These are phyloP conservation scores for Glyptemys insculpta DNA, from an alignment of 2,797 vertebrate species.

Conservation along the genomic window DNA sequence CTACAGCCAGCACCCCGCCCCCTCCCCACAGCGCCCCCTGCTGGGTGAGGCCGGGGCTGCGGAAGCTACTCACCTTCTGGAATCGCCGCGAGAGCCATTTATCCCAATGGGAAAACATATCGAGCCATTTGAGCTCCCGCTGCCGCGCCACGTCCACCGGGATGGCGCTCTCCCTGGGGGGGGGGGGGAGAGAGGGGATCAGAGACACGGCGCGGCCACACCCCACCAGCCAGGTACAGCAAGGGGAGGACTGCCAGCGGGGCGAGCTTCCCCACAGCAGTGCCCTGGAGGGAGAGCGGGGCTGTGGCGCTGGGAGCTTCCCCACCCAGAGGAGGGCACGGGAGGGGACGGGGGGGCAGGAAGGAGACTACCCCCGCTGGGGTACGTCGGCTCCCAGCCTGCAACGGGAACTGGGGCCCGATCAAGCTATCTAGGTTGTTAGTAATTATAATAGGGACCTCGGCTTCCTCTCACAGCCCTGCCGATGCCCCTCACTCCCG, in stretches of 20 bases:
- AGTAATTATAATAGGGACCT: background rate
- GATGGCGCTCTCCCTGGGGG: slow-evolving; percentile 83
- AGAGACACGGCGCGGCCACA: background rate
- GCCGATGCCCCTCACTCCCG: too few relatives aligned
- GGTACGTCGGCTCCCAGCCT: too few relatives aligned
- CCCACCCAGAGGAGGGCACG: background rate
- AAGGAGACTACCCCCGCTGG: too few relatives aligned
- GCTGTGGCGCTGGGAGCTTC: background rate
- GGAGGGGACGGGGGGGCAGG: background rate
- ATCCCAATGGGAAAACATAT: slow-evolving; percentile 94
- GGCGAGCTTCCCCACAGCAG: background rate
- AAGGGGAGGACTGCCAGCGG: too few relatives aligned
- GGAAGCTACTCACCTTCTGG: slow-evolving; percentile 86
- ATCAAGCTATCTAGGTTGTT: background rate
- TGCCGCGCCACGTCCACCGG: slow-evolving; percentile 90
- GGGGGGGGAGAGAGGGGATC: background rate
- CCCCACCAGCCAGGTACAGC: background rate
- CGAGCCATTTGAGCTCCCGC: slow-evolving; percentile 94
- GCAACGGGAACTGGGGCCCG: too few relatives aligned
- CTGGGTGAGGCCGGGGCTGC: background rate
- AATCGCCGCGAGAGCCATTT: slow-evolving; percentile 92
- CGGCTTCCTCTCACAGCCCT: too few relatives aligned
- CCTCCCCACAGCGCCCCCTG: background rate
- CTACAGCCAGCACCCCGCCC: too few relatives aligned
- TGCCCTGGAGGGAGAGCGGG: background rate